These are phyloP conservation scores for Lasiurus cinereus DNA, from an alignment of 2,113 vertebrate genomes.

Conservation along the genomic window DNA sequence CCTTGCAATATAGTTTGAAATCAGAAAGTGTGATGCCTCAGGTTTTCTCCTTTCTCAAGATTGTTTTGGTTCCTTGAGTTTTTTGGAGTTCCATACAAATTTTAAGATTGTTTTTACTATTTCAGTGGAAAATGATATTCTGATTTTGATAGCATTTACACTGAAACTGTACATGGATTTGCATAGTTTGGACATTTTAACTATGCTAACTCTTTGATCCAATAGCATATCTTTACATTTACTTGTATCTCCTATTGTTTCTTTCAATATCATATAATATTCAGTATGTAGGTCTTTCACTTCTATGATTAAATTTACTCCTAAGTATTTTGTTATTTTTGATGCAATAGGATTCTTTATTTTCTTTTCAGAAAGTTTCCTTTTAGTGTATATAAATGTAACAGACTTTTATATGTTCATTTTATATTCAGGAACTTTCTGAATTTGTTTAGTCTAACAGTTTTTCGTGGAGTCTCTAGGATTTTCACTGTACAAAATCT, in stretches of 20 bases:
- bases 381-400: not conserved
- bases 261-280: not conserved
- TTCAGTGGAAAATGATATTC: not conserved
- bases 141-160: not conserved
- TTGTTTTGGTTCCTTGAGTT: not conserved
- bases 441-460: not conserved
- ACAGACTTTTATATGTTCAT: not conserved
- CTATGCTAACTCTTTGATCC: not conserved
- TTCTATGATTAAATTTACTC: not conserved
- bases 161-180: not conserved
- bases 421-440: not conserved
- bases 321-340: not conserved
- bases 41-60: not conserved
- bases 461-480: not conserved
- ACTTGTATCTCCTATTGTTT: not conserved
- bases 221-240: not conserved
- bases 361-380: not conserved
- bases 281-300: not conserved
- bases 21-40: not conserved
- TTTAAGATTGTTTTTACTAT: not conserved
- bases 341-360: not conserved
- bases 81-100: not conserved
- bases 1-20: not conserved
- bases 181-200: not conserved
- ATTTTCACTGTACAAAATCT: not conserved